Percentiles rank a stretch among this genome's conserved stretches.
Evolutionary conservation across 2,797 vertebrate genomes (phyloP).

Genomic region (Synanceia verrucosa): DNA sequence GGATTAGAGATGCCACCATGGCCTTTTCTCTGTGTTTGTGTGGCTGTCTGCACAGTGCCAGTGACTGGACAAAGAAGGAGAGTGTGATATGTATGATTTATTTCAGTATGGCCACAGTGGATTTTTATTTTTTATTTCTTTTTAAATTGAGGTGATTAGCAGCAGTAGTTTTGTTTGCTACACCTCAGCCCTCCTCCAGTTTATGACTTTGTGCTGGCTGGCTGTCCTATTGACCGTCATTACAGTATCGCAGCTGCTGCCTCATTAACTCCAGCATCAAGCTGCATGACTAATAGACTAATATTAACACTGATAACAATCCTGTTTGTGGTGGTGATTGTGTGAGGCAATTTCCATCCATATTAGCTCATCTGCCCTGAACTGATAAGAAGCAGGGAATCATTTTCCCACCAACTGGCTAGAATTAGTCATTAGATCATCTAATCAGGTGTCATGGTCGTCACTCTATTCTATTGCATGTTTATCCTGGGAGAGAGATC

Average conservation of each 20-base stretch:
- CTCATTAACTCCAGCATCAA: constrained; percentile 63
- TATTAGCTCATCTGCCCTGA: constrained; percentile 63
- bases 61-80: constrained; percentile 29
- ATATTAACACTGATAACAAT: constrained; percentile 76
- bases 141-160: constrained; percentile 16
- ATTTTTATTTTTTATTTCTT: background rate
- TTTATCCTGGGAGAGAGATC: background rate
- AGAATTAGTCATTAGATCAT: constrained; percentile 65
- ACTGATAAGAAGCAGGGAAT: constrained; percentile 66
- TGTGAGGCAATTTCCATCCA: constrained; percentile 71
- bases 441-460: constrained; percentile 55
- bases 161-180: constrained; percentile 5
- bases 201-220: background rate
- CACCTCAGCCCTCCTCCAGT: background rate
- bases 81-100: constrained; percentile 24
- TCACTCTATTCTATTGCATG: background rate
- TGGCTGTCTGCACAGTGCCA: constrained; percentile 37
- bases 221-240: constrained; percentile 17
- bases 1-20: constrained; percentile 55
- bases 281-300: constrained; percentile 69
- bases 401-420: constrained; percentile 57
- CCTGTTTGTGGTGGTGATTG: constrained; percentile 70
- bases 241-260: constrained; percentile 24
- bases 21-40: constrained; percentile 46
- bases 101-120: constrained; percentile 7